Evolutionary conservation across 1,140 invertebrate species (phyloP), one percentile per base, ranked within the genome.

Genomic region (Pseudomyrmex concolor): DNA sequence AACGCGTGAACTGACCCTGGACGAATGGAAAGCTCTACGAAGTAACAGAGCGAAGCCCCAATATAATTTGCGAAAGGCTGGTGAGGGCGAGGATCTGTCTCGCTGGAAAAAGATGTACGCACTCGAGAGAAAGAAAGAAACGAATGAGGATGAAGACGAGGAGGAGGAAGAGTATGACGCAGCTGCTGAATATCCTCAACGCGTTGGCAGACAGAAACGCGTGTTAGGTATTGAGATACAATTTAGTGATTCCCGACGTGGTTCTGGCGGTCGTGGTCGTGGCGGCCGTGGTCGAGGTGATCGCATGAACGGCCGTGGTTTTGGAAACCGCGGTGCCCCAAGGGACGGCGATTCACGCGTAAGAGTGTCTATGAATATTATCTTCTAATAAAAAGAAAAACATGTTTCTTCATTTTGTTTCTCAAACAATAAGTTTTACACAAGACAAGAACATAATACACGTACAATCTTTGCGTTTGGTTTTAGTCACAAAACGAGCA

Each of bases 61-160:
- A 85, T 99, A 97, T 91, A 99, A 99, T 93, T 94, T 98, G 86
- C 96, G 98, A 80, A 98, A 98, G 94, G 97, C 98, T 74, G 98
- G 98, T 59, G 98, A 99, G 95, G 98, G 98, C 54, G 98, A 98
- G 92, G 97, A 98, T 92, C 95, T 96, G 60, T 96, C 96, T 63
- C 97, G 98, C 93, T 98, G 98, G 98, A 98, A 98, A 93, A 98
- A 98, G 90, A 97, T 98, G 95, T 97, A 97, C 87, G 95, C 96
- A 88, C 94, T 98, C 62, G 96, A 97, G 90, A 97, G 97, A 93
- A 97, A 97, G 93, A 97, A 97, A 91, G 96, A 97, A 76, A 96
- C 95, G 5, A 95, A 94, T 1, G 96, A 96, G 22, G 96, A 96
- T 59, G 96, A 96, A 1, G 96, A 96, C 5, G 96, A 96, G 0